Evolutionary conservation across 2,888 invertebrate species (phyloP).

Genomic region (Ramazzottius varieornatus): DNA sequence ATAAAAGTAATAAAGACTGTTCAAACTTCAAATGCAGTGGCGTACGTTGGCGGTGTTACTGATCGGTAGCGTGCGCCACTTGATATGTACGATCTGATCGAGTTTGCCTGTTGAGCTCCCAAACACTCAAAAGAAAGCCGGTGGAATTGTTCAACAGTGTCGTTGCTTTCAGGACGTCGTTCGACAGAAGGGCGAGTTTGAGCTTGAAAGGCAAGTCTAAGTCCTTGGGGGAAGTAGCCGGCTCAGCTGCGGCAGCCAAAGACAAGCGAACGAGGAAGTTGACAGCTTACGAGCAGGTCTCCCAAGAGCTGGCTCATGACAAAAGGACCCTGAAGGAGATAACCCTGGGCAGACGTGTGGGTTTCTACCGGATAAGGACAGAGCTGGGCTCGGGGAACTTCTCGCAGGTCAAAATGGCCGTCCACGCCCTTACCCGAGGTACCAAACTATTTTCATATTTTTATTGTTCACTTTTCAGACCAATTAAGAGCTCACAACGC

Average conservation of each 20-base stretch:
- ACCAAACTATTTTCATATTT: slow-evolving; percentile 7
- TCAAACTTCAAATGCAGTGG: no score
- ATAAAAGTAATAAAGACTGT: no score
- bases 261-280: background rate
- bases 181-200: no score
- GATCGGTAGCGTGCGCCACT: no score
- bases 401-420: slow-evolving; percentile 45
- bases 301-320: slow-evolving; percentile 15
- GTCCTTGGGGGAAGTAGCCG: background rate
- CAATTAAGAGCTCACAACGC: no score
- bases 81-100: no score
- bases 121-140: no score
- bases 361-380: slow-evolving; percentile 43
- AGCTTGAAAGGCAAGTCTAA: background rate
- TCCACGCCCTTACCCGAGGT: slow-evolving; percentile 47
- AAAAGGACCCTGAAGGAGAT: slow-evolving; percentile 30
- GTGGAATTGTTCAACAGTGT: no score
- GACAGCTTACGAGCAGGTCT: slow-evolving; percentile 12
- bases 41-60: no score
- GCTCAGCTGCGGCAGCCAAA: background rate
- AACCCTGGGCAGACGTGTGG: slow-evolving; percentile 42
- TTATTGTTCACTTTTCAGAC: background rate
- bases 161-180: no score
- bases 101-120: no score
- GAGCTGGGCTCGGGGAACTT: slow-evolving; percentile 51